phyloP scores from a whole-genome alignment of 2,888 invertebrate species.

The Epinotia demarniana region DNA sequence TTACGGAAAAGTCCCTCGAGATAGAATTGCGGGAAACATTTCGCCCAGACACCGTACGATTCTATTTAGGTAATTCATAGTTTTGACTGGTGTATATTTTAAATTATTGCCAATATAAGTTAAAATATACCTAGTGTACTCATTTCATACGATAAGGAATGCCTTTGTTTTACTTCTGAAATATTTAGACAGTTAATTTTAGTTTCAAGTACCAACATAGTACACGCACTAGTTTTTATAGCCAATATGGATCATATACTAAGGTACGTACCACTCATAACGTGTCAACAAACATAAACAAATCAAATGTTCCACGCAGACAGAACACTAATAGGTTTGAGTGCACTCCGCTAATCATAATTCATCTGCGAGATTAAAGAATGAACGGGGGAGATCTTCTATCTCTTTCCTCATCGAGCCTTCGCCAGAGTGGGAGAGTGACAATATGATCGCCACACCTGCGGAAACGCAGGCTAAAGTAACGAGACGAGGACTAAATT shows the following conservation, averaged over 20 bases:
- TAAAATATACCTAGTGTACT: not conserved
- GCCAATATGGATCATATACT: not conserved
- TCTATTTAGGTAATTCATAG: not conserved
- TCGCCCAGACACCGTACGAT: not conserved
- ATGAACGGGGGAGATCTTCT: conserved; percentile 67
- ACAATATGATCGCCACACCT: conserved; percentile 84
- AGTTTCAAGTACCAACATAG: too few relatives aligned
- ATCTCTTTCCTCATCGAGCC: conserved; percentile 45
- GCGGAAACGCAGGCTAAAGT: conserved; percentile 80
- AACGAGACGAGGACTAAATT: conserved; percentile 82
- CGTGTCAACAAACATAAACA: conserved; percentile 50
- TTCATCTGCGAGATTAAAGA: conserved; percentile 85
- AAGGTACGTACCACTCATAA: not conserved
- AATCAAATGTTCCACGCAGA: conserved; percentile 68
- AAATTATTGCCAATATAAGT: not conserved
- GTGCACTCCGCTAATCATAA: conserved; percentile 84
- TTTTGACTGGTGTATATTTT: not conserved
- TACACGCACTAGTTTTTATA: not conserved
- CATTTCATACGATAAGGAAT: too few relatives aligned
- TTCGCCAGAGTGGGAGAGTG: conserved; percentile 64
- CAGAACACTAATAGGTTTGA: conserved; percentile 79
- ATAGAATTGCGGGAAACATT: conserved; percentile 15
- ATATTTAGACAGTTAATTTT: not conserved
- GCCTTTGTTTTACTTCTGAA: not conserved
- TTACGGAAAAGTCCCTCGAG: conserved; percentile 33